phyloP scores from a whole-genome alignment of 2,113 vertebrate genomes.

The Nerophis lumbriciformis region DNA sequence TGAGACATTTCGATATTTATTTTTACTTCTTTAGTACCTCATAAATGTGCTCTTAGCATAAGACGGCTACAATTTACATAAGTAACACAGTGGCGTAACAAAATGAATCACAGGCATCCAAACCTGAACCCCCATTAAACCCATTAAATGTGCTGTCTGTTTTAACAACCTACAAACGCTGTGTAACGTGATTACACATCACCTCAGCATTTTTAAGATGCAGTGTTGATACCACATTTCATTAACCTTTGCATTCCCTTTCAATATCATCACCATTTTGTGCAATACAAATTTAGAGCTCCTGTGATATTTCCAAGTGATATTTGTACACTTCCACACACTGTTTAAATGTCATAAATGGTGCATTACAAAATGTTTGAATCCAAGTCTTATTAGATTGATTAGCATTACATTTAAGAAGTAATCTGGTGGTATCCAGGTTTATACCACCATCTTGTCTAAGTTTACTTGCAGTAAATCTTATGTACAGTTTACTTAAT shows the following conservation, averaged over 20 bases:
- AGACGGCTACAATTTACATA: too few relatives aligned
- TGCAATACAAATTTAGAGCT: background rate
- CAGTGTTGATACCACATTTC: slow-evolving; percentile 12
- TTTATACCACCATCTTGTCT: background rate
- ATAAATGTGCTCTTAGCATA: too few relatives aligned
- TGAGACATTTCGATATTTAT: too few relatives aligned
- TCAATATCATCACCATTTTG: slow-evolving; percentile 2
- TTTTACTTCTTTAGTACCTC: too few relatives aligned
- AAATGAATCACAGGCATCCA: slow-evolving; percentile 13
- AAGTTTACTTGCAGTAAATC: background rate
- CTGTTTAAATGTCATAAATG: background rate
- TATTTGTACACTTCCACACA: background rate
- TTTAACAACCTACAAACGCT: slow-evolving; percentile 27
- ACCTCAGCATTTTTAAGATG: slow-evolving; percentile 10
- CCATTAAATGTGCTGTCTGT: slow-evolving; percentile 27
- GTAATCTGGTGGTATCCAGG: background rate
- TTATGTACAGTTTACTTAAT: background rate
- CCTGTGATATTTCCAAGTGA: background rate
- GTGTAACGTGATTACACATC: slow-evolving; percentile 31
- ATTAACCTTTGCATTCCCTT: slow-evolving; percentile 14
- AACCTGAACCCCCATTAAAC: background rate
- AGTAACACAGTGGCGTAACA: slow-evolving; percentile 4
- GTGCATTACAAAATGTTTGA: background rate
- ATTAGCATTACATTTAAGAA: background rate
- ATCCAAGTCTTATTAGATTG: background rate